Evolutionary conservation across 2,888 invertebrate genomes (phyloP).

Genomic region (Chymomyza procnemis): DNA sequence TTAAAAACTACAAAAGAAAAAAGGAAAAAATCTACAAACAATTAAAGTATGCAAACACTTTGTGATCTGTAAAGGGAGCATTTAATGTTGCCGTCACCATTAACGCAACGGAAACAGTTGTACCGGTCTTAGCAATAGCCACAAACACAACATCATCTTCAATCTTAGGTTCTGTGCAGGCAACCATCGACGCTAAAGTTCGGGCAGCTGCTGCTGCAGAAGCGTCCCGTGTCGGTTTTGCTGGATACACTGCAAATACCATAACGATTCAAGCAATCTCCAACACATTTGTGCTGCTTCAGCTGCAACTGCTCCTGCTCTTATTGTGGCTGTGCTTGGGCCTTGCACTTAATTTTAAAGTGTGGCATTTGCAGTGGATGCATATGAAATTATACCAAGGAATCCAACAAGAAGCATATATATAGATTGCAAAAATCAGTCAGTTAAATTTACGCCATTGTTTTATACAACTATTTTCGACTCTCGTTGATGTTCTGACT

Average conservation of each 20-base stretch:
- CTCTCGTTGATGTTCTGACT: slow-evolving; percentile 67
- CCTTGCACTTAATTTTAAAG: slow-evolving; percentile 24
- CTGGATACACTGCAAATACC: slow-evolving; percentile 17
- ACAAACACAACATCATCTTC: not conserved
- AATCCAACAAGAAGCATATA: not conserved
- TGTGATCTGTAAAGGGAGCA: not conserved
- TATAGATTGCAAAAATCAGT: not conserved
- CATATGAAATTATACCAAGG: not conserved
- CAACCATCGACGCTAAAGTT: not conserved
- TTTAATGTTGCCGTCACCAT: not conserved
- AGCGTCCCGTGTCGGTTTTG: not conserved
- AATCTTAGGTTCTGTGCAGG: not conserved
- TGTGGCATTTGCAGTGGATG: slow-evolving; percentile 42
- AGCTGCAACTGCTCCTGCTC: slow-evolving; percentile 35
- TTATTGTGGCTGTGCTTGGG: slow-evolving; percentile 41
- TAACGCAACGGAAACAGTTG: not conserved
- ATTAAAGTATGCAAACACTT: slow-evolving; percentile 7
- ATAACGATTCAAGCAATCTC: slow-evolving; percentile 37
- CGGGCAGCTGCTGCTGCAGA: slow-evolving; percentile 5
- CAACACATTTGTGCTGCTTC: slow-evolving; percentile 34
- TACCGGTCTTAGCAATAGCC: not conserved
- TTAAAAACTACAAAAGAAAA: not conserved
- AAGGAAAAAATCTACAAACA: slow-evolving; percentile 11
- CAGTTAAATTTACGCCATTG: not conserved
- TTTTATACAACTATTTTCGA: not conserved